Conservation (phyloP, 2,888 invertebrate genomes). For the Myopa tessellatipennis region DNA sequence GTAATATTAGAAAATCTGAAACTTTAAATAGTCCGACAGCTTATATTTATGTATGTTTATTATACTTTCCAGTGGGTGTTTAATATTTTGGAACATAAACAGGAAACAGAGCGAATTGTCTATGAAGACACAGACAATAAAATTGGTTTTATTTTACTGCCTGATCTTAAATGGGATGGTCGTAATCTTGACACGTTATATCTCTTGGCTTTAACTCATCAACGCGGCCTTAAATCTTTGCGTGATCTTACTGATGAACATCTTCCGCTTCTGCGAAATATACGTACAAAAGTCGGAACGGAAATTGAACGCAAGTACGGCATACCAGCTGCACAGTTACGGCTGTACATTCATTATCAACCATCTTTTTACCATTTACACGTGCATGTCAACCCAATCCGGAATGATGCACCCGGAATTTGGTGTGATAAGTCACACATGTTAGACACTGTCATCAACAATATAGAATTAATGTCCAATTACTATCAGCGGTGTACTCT, state of each 20-base stretch:
- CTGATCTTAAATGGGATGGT: constrained; percentile 98
- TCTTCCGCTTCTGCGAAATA: constrained; percentile 84
- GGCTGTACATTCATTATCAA: constrained; percentile 93
- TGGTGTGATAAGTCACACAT: constrained; percentile 88
- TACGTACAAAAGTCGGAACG: constrained; percentile 79
- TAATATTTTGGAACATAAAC: constrained; percentile 92
- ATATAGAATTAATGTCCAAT: constrained; percentile 82
- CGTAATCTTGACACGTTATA: constrained; percentile 81
- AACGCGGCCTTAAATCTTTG: constrained; percentile 81
- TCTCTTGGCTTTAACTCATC: constrained; percentile 82
- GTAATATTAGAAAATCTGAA: constrained; percentile 70
- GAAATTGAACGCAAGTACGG: constrained; percentile 83
- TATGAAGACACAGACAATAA: constrained; percentile 80
- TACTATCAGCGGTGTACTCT: constrained; percentile 88
- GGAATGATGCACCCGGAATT: constrained; percentile 84
- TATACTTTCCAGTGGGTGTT: constrained; percentile 85
- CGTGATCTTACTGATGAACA: constrained; percentile 84
- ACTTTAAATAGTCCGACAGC: constrained; percentile 30
- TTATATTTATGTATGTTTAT: constrained; percentile 16
- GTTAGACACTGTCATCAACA: constrained; percentile 88
- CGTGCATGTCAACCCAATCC: constrained; percentile 88
- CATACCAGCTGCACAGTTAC: constrained; percentile 76
- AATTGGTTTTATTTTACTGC: constrained; percentile 87
- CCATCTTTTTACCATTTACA: constrained; percentile 98
- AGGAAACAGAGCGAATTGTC: constrained; percentile 88